Base-by-base conservation (phyloP, 2,888 invertebrate genomes). In the Xylocampa areola region DNA sequence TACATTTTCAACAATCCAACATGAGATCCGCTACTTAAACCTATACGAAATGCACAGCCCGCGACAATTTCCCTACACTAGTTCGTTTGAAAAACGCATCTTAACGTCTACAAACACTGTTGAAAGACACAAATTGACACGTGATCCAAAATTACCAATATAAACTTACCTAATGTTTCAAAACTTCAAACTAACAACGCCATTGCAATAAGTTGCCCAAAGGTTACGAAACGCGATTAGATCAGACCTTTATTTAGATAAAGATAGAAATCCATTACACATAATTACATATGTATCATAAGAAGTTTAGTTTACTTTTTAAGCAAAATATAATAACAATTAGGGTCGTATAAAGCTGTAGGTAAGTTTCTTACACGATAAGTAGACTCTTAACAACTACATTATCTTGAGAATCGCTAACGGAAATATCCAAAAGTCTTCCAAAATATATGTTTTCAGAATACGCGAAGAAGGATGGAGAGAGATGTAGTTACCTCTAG, bases 31-130 rank as follows among this genome's bases (percentile, higher is more conserved):
- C 84, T 87, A 84, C 87, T 87, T 91, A 90, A 81, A 77, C 73
- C 85, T 92, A 91, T 72, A 82, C 77, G 71, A 85, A 77, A 89
- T 86, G 88, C 91, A 93, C 92, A 92, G 92, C 92, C 92, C 83
- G 86, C 85, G 82, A 86, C 82, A 81, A 84, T 85, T 74, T 83
- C 54, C 85, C 86, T 91, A 91, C 82, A 75, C 86, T 90, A 89
- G 79, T 83, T 86, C 83, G 78, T 85, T 84, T 77, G 78, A 81
- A 79, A 85, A 84, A 81, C 73, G 72, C 78, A 73, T 77, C 82
- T 82, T 84, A 81, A 73, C 63, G 73, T 73, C 80, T 85, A 85
- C 82, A 79, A 81, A 84, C 77, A 65, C 57, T 76, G 77, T 81
- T 81, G 77, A 85, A 84, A 80, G 81, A 85, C 81, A 78, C 77